phyloP scores from a whole-genome alignment of 1,140 invertebrate genomes.

The Heliconius himera region DNA sequence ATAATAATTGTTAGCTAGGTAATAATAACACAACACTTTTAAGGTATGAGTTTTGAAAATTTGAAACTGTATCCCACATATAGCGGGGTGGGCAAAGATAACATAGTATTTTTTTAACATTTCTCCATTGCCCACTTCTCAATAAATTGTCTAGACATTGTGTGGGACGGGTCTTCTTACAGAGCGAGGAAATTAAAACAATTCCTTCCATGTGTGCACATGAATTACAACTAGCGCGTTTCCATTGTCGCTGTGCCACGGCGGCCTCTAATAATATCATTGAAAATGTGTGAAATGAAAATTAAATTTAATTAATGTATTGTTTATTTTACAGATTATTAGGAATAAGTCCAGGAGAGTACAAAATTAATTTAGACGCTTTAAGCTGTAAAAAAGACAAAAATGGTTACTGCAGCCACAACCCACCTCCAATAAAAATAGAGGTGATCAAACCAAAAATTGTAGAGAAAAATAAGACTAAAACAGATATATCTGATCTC shows the following conservation, averaged over 20 bases:
- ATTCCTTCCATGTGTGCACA: too few species aligned
- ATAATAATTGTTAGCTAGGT: too few species aligned
- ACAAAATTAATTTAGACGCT: constrained; percentile 66
- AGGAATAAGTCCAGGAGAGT: constrained; percentile 68
- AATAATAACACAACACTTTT: too few species aligned
- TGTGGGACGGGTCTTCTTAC: background rate
- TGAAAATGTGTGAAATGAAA: too few species aligned
- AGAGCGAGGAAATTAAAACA: too few species aligned
- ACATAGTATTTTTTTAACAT: background rate
- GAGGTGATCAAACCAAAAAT: constrained; percentile 37
- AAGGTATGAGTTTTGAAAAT: too few species aligned
- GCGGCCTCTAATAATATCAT: too few species aligned
- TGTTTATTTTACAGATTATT: constrained; percentile 59
- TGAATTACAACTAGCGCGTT: too few species aligned
- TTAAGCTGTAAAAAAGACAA: constrained; percentile 68
- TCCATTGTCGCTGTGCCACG: too few species aligned
- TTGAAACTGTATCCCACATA: background rate
- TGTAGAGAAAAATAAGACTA: constrained; percentile 11
- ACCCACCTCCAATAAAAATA: constrained; percentile 47
- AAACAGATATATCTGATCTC: constrained; percentile 15
- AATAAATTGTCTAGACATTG: background rate
- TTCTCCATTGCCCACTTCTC: background rate
- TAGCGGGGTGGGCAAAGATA: background rate
- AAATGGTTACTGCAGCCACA: constrained; percentile 66
- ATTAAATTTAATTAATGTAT: background rate